These are phyloP conservation scores for Oreocharis arfaki DNA, from an alignment of 2,113 vertebrate genomes.

Conservation along the genomic window DNA sequence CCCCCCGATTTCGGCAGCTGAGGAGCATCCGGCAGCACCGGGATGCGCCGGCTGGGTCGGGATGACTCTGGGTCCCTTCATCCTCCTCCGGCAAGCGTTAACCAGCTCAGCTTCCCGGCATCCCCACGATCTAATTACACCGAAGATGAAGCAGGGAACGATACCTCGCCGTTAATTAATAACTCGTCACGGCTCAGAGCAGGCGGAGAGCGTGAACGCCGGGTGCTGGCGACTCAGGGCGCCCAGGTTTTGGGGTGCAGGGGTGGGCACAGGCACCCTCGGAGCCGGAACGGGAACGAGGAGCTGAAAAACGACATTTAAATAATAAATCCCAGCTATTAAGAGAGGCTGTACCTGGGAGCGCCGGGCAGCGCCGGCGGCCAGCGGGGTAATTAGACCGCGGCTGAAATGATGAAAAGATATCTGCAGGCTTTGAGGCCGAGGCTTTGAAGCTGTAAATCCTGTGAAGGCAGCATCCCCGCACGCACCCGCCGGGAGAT, in stretches of 20 bases:
- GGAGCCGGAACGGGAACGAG: not conserved
- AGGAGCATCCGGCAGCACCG: not conserved
- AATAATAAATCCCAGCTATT: conserved; percentile 50
- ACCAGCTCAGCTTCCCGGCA: not conserved
- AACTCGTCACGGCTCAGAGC: not conserved
- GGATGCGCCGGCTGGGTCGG: not conserved
- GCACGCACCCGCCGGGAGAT: not conserved
- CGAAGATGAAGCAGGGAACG: not conserved
- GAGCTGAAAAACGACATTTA: not conserved
- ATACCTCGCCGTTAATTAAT: conserved; percentile 48
- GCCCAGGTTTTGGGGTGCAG: not conserved
- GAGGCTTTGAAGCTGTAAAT: conserved; percentile 64
- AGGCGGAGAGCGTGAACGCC: not conserved
- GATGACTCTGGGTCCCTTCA: not conserved
- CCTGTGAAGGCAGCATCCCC: conserved; percentile 42
- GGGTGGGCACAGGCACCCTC: not conserved
- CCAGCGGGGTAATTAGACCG: conserved; percentile 55
- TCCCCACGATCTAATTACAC: conserved; percentile 2
- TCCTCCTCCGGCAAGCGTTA: not conserved
- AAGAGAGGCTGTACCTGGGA: conserved; percentile 48
- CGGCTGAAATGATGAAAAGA: conserved; percentile 65
- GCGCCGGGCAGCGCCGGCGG: conserved; percentile 8
- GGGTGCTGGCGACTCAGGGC: not conserved
- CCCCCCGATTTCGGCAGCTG: fast-evolving
- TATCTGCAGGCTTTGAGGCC: conserved; percentile 65